These are phyloP conservation scores for Odontomyia ornata DNA, from an alignment of 2,888 invertebrate species.

Conservation along the genomic window DNA sequence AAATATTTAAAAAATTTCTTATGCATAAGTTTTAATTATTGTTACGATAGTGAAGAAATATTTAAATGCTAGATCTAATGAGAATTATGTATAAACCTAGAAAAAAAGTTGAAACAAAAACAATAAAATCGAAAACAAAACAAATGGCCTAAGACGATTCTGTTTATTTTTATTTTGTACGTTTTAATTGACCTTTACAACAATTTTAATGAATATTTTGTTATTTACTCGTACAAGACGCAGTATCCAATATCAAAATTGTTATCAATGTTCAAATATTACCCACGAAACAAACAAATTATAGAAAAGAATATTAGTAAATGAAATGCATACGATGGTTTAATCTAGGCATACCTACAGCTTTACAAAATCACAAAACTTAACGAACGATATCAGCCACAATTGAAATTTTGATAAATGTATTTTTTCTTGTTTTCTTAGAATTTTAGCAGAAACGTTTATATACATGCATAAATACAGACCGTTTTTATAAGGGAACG, in stretches of 20 bases:
- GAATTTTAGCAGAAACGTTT: background rate
- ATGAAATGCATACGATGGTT: background rate
- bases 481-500: background rate
- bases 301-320: background rate
- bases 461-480: background rate
- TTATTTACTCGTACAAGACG: background rate
- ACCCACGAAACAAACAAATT: background rate
- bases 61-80: constrained; percentile 28
- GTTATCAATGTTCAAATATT: constrained; percentile 21
- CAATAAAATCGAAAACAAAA: constrained; percentile 35
- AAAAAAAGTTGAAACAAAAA: constrained; percentile 3
- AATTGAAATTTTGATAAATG: background rate
- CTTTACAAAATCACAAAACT: background rate
- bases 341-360: no score
- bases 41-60: constrained; percentile 34
- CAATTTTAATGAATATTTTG: background rate
- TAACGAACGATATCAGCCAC: background rate
- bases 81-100: constrained; percentile 11
- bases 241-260: constrained; percentile 5
- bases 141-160: constrained; percentile 42
- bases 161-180: background rate
- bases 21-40: constrained; percentile 36
- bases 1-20: constrained; percentile 16
- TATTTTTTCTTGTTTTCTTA: constrained; percentile 15
- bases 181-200: background rate